Percentiles rank a stretch among this genome's conserved stretches.
Evolutionary conservation across 2,797 vertebrate genomes (phyloP).

Genomic region (Urocyon cinereoargenteus): DNA sequence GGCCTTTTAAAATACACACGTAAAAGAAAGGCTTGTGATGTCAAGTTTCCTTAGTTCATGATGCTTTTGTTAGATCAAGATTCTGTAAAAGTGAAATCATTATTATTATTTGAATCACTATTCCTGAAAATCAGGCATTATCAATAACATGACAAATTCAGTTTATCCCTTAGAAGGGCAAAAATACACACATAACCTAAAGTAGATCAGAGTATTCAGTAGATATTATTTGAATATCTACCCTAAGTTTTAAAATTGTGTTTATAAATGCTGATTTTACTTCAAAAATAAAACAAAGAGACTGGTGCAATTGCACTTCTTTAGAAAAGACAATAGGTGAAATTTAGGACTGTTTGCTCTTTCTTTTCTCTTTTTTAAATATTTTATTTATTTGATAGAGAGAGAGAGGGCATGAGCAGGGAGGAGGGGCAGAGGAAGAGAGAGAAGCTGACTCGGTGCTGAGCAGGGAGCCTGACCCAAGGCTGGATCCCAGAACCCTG

Average conservation of each 20-base stretch:
- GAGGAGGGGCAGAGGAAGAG: too few species aligned
- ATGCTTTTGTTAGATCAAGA: conserved; percentile 16
- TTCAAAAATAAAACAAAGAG: not conserved
- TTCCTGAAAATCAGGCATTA: not conserved
- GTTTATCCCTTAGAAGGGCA: not conserved
- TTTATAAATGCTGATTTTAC: not conserved
- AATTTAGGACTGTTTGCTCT: not conserved
- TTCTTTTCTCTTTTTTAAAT: not conserved
- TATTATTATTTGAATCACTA: conserved; percentile 44
- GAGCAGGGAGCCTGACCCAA: too few species aligned
- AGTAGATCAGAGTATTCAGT: not conserved
- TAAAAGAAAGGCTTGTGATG: conserved; percentile 28
- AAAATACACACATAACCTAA: not conserved
- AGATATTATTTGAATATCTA: not conserved
- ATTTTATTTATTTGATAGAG: not conserved
- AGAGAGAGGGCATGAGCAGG: too few species aligned
- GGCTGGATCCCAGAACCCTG: too few species aligned
- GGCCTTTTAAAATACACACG: conserved; percentile 24
- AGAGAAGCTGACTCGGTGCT: too few species aligned
- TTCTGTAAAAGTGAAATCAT: conserved; percentile 47
- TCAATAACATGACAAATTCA: not conserved
- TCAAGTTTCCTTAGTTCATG: conserved; percentile 32
- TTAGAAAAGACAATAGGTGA: not conserved
- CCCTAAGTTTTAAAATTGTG: not conserved
- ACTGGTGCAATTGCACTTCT: not conserved